phyloP scores from a whole-genome alignment of 37 sponge, comb jelly and placozoan species.

The Amphimedon queenslandica region DNA sequence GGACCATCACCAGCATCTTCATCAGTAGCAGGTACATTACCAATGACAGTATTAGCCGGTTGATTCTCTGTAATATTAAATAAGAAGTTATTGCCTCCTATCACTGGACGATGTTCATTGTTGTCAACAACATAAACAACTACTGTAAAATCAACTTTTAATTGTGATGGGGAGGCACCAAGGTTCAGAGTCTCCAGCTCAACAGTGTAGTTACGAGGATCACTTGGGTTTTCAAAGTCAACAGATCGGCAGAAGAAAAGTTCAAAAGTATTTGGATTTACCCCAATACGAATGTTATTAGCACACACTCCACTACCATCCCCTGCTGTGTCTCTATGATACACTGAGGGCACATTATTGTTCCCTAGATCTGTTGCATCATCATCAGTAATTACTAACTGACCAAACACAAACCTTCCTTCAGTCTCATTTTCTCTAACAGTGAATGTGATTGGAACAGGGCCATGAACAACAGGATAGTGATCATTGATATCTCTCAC shows the following conservation, averaged over 20 bases:
- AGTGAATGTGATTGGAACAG: constrained; percentile 18
- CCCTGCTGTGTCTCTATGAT: not conserved
- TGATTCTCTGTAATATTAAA: constrained; percentile 29
- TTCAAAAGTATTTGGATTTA: not conserved
- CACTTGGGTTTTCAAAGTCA: constrained; percentile 29
- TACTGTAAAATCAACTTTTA: not conserved
- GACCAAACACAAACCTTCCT: constrained; percentile 11
- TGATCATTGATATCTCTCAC: constrained; percentile 70
- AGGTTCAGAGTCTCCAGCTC: not conserved
- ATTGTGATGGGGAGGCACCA: not conserved
- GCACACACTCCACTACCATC: constrained; percentile 13
- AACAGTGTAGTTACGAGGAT: not conserved
- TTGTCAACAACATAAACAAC: constrained; percentile 46
- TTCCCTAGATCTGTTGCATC: constrained; percentile 15
- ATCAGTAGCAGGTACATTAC: constrained; percentile 28
- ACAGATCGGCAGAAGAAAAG: constrained; percentile 31
- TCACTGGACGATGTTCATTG: constrained; percentile 54
- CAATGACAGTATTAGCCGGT: constrained; percentile 9
- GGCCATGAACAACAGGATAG: constrained; percentile 30
- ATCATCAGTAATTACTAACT: constrained; percentile 19
- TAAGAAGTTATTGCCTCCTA: constrained; percentile 15
- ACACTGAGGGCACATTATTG: not conserved
- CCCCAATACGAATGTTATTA: not conserved
- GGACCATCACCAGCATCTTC: constrained; percentile 31
- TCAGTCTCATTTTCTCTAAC: constrained; percentile 29